Evolutionary conservation across 30 jellyfish, hydroid and myxozoan genomes (phyloP), one percentile per base, ranked within the genome.

Genomic region (Catostylus mosaicus): DNA sequence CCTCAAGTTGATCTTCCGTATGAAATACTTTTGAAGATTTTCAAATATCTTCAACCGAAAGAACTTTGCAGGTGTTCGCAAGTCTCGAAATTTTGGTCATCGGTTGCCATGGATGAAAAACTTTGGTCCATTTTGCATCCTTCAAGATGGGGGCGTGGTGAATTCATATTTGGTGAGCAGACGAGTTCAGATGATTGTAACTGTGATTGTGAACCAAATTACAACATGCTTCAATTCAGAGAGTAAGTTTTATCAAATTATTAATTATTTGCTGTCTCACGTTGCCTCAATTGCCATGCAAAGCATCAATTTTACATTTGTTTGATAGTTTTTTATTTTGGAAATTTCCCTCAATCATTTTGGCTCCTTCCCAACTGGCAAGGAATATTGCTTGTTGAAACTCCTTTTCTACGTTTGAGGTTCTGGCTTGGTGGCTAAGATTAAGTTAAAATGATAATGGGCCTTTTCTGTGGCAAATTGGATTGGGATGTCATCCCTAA

Each of bases 131-230:
- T 73, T 12, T 90, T 92, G 38, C 95, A 92, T 51, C 98, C 98
- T 7, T 59, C 89, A 31, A 67, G 90, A 86, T 92, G 98, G 98
- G 95, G 96, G 10, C 82, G 87, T 47, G 96, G 96, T 56, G 95
- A 86, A 38, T 92, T 91, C 88, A 73, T 87, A 32, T 92, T 86
- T 75, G 91, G 95, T 22, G 77, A 62, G 24, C 86, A 59, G 32
- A 69, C 83, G 3, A 31, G 86, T 29, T 86, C 98, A 20, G 96
- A 86, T 81, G 96, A 92, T 57, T 84, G 91, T 56, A 92, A 92
- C 33, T 92, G 98, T 50, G 98, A 92, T 51, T 92, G 98, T 79
- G 92, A 81, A 52, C 98, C 96, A 50, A 92, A 92, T 56, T 92
- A 92, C 64, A 60, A 79, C 8, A 29, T 92, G 96, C 61, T 85